Base-by-base conservation (phyloP, 2,888 invertebrate species). In the Suillia variegata region DNA sequence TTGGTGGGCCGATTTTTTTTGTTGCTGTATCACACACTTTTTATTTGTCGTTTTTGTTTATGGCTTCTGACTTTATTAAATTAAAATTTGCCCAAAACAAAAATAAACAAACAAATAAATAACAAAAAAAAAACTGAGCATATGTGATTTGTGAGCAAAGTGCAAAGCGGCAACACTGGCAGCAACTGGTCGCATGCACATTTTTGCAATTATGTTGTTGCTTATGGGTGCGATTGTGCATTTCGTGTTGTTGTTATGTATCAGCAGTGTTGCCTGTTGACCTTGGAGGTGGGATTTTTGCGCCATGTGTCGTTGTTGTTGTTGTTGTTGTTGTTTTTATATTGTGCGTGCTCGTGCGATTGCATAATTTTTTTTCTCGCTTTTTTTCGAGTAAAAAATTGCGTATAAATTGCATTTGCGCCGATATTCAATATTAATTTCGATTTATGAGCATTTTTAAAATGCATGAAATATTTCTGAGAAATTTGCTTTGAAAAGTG, bases 201-300 rank as follows among this genome's bases (percentile, higher is more conserved):
- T 45, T 45, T 17, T 45, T 45, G 45, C 20, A 45, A 45, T 45
- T 45, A 22, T 50, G 47, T 47, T 50, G 13, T 33, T 52, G 34
- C 31, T 53, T 15, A n/a, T n/a, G n/a, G n/a, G n/a, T n/a, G n/a
- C n/a, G n/a, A n/a, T n/a, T n/a, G n/a, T n/a, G n/a, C n/a, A n/a
- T n/a, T n/a, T n/a, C n/a, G n/a, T n/a, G n/a, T 42, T 51, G 12
- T 54, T 52, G 50, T 38, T 17, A 26, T 21, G 13, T 24, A 45
- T 3, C 8, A 18, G 24, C 42, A 22, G 45, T 34, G 49, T 52
- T 47, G 49, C 34, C 61, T 59, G 18, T 58, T 61, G 42, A 45
- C 45, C 45, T 45, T 45, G 45, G 18, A 45, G 45, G 18, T 20
- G 5, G 45, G 6, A 45, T 45, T 45, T 45, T 17, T 45, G 17